Evolutionary conservation across 2,797 vertebrate species (phyloP), one percentile per base, ranked within the genome.

Genomic region (Hyperoplus lanceolatus): DNA sequence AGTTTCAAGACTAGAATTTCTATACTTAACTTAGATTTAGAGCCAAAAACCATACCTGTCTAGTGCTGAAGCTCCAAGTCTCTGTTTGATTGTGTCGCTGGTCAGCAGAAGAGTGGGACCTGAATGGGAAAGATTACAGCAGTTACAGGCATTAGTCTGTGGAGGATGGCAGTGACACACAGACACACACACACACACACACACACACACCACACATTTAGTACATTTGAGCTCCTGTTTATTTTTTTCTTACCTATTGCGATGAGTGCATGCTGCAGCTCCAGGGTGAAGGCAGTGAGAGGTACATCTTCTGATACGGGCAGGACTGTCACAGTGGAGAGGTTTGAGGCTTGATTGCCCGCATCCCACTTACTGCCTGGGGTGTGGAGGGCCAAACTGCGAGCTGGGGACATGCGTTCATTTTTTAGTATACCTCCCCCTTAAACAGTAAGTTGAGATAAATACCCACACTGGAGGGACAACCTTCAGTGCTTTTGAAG

Each of bases 231-330:
- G 13, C 50, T 41, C 3, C 16, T 65, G 3, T 11, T 5, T 61
- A 3, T 57, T 6, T 65, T 45, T 43, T 46, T 60, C 63, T 69
- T 91, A 99, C 98, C 97, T 4, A 98, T 96, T 48, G 96, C 95
- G 0, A 92, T 87, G 72, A 99, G 97, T 3, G 97, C 97, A 0
- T 98, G 97, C 87, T 97, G 96, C 57, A 99, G 96, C 91, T 98
- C 98, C 94, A 99, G 85, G 10, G 97, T 96, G 59, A 99, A 99
- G 83, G 98, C 92, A 0, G 96, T 96, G 6, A 99, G 95, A 0
- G 97, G 98, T 5, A 98, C 97, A 0, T 98, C 98, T 69, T 99
- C 97, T 0, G 97, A 97, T 15, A 97, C 98, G 0, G 97, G 97
- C 90, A 99, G 95, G 65, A 97, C 93, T 0, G 98, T 94, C 42